Base-by-base conservation (phyloP, 2,797 vertebrate species). In the Sphaeramia orbicularis region DNA sequence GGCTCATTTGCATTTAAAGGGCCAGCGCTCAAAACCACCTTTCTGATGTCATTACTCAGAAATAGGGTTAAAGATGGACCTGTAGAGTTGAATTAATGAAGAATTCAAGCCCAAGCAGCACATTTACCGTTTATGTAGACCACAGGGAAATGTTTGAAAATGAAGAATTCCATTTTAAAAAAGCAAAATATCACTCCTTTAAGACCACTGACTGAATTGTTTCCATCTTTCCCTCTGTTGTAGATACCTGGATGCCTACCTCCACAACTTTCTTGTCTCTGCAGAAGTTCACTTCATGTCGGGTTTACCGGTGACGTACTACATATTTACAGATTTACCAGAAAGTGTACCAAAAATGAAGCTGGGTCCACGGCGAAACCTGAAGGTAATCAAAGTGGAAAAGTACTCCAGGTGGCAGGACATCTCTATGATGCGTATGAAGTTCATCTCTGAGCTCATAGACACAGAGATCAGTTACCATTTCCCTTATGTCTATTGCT, bases 401-500 rank as follows among this genome's bases (percentile, higher is more conserved):
- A 84, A 57, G 60, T 7, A 82, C 44, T 50, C 9, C 7, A 62
- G 69, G 12, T 86, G 85, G 85, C 79, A 86, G 15, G 85, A 86
- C 43, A 74, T 83, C 47, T 84, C 76, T 0, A 85, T 86, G 78
- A 80, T 80, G 76, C 71, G 80, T 6, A 83, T 87, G 74, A 77
- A 75, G 58, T 81, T 56, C 0, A 90, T 94, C 1, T 84, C 81
- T 0, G 89, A 94, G 1, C n/a, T 74, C 73, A 93, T 94, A 0
- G 61, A 87, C 3, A n/a, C 51, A 0, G 84, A 90, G 24, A 88
- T 95, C 24, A 65, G 71, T 10, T 68, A 81, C 2, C 67, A 58
- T 14, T 87, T 83, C 1, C 65, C 52, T 6, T 89, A 93, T 10
- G 74, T 95, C 56, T 94, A 94, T 85, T 94, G 94, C 67, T 90